Evolutionary conservation across 2,888 invertebrate species (phyloP).

Genomic region (Hypomecis atomaria): DNA sequence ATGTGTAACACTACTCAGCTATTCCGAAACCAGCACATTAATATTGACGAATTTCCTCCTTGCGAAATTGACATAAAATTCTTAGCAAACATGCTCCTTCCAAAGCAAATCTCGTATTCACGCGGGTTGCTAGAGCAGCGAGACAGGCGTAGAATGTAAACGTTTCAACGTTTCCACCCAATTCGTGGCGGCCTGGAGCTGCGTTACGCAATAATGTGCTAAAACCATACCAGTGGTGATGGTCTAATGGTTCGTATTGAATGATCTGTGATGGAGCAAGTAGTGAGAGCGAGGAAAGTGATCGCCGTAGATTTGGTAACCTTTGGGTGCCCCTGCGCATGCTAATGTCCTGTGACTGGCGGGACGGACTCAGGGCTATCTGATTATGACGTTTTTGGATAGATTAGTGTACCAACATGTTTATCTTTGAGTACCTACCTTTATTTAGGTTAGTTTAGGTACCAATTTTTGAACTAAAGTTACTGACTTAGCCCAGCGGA

Average conservation of each 20-base stretch:
- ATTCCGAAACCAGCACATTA: slow-evolving; percentile 6
- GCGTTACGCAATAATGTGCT: slow-evolving; percentile 33
- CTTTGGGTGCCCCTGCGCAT: slow-evolving; percentile 48
- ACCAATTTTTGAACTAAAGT: no score
- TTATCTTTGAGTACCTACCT: no score
- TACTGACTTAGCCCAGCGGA: no score
- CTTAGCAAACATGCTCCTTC: slow-evolving; percentile 31
- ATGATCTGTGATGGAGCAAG: slow-evolving; percentile 40
- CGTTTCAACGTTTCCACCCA: slow-evolving; percentile 10
- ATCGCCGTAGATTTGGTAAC: slow-evolving; percentile 74
- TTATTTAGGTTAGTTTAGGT: no score
- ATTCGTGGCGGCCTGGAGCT: neutral
- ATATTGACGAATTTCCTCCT: slow-evolving; percentile 37
- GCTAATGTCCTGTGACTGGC: slow-evolving; percentile 55
- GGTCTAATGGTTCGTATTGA: slow-evolving; percentile 17
- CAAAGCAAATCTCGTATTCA: slow-evolving; percentile 34
- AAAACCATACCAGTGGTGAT: neutral
- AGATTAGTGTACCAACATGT: no score
- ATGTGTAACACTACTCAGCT: slow-evolving; percentile 9
- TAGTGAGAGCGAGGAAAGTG: slow-evolving; percentile 79
- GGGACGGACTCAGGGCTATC: slow-evolving; percentile 46
- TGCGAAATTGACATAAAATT: slow-evolving; percentile 37
- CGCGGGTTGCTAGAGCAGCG: slow-evolving; percentile 27
- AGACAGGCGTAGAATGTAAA: slow-evolving; percentile 17
- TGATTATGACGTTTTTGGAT: no score